Percentiles rank a stretch among this genome's conserved stretches.
Conservation (phyloP, 2,113 vertebrate genomes). For the Geococcyx californianus region DNA sequence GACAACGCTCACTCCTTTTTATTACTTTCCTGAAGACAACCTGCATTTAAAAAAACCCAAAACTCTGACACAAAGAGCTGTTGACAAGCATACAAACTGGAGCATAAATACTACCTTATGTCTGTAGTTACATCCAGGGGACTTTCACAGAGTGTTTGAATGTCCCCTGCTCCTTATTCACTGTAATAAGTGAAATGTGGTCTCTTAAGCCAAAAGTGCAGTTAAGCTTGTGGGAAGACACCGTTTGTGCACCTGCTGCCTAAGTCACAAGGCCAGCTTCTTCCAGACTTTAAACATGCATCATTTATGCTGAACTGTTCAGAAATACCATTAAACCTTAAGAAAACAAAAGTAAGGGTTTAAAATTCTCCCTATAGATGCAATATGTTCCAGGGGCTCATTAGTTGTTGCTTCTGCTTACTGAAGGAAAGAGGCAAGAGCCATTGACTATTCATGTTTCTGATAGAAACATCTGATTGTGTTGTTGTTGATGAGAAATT, state of each 20-base stretch:
- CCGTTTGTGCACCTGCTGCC: background rate
- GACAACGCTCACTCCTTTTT: slow-evolving; percentile 7
- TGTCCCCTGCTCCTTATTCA: background rate
- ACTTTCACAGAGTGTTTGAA: background rate
- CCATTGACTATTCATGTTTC: background rate
- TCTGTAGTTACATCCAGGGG: background rate
- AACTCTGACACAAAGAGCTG: background rate
- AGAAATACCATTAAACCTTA: background rate
- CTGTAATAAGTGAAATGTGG: background rate
- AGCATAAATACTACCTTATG: slow-evolving; percentile 13
- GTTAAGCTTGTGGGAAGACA: background rate
- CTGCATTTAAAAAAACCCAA: background rate
- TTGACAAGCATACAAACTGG: slow-evolving; percentile 51
- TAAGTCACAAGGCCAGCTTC: background rate
- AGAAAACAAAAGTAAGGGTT: background rate
- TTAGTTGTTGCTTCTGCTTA: background rate
- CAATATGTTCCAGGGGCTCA: slow-evolving; percentile 5
- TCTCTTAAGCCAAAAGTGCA: background rate
- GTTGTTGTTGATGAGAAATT: background rate
- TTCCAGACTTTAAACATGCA: background rate
- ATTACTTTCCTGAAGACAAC: slow-evolving; percentile 33
- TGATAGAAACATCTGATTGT: slow-evolving; percentile 32
- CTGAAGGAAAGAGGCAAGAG: background rate
- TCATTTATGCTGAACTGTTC: background rate
- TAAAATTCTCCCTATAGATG: background rate